These are phyloP conservation scores for fruit fly (Drosophila melanogaster) DNA, from an alignment of 1,140 invertebrate genomes.

Conservation along the genomic window DNA sequence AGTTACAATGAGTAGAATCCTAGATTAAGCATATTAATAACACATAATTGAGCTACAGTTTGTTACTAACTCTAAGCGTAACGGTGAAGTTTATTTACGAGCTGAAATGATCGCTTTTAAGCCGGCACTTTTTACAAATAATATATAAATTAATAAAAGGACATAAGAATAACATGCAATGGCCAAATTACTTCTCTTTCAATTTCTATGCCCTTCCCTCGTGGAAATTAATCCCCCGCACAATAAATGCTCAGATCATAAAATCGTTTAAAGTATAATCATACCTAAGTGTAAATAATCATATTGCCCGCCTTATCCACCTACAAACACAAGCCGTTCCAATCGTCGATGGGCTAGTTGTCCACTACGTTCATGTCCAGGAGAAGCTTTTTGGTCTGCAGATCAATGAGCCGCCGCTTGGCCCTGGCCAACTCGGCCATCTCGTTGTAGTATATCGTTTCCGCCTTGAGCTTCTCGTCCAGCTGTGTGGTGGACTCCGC, in stretches of 20 bases:
- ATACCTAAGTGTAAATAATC: slow-evolving; percentile 16
- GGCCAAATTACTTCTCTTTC: neutral
- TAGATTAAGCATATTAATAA: too few relatives aligned
- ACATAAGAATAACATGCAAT: neutral
- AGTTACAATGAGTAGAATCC: too few relatives aligned
- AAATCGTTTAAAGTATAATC: slow-evolving; percentile 21
- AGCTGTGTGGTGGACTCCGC: slow-evolving; percentile 60
- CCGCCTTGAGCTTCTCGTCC: slow-evolving; percentile 75
- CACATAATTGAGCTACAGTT: neutral
- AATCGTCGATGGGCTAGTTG: slow-evolving; percentile 16
- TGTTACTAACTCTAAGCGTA: neutral
- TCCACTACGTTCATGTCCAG: slow-evolving; percentile 70
- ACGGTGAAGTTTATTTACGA: too few relatives aligned
- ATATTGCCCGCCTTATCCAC: slow-evolving; percentile 23
- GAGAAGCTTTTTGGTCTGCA: slow-evolving; percentile 73
- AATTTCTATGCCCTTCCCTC: neutral
- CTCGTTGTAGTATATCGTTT: slow-evolving; percentile 80
- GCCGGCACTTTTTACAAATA: neutral
- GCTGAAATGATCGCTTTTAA: too few relatives aligned
- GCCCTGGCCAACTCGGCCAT: slow-evolving; percentile 77
- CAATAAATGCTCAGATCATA: neutral
- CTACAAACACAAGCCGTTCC: slow-evolving; percentile 12
- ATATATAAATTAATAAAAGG: neutral
- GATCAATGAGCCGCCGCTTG: slow-evolving; percentile 67
- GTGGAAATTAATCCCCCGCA: neutral